A percentile compares a stretch with the other conserved stretches of the same genome.
These are phyloP conservation scores for Oscheius sp. DNA, from an alignment of 2,888 invertebrate genomes.

Conservation along the genomic window DNA sequence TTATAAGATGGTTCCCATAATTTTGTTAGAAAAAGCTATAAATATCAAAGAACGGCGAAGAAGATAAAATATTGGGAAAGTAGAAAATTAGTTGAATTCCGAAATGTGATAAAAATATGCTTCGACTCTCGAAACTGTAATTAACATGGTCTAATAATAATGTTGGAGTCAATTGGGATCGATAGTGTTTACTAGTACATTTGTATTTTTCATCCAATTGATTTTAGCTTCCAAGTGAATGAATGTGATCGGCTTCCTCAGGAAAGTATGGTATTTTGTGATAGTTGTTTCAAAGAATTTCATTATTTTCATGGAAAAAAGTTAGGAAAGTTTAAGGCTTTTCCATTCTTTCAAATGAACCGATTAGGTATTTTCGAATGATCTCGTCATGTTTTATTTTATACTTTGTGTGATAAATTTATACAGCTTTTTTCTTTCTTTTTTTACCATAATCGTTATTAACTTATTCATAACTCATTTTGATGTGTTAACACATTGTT, in stretches of 20 bases:
- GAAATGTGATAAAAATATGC: too few relatives aligned
- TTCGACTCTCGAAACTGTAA: too few relatives aligned
- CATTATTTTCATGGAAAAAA: constrained; percentile 46
- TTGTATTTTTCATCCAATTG: not conserved
- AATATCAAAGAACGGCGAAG: too few relatives aligned
- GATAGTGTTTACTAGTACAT: too few relatives aligned
- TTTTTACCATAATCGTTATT: not conserved
- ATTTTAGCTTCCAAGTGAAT: constrained; percentile 61
- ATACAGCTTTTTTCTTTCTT: not conserved
- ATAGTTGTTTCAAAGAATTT: constrained; percentile 58
- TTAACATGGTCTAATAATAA: too few relatives aligned
- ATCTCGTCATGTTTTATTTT: not conserved
- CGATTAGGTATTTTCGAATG: constrained; percentile 17
- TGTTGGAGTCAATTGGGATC: too few relatives aligned
- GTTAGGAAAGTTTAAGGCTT: constrained; percentile 43
- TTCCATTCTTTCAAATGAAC: constrained; percentile 40
- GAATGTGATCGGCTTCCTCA: constrained; percentile 62
- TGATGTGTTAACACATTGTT: not conserved
- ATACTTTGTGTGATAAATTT: not conserved
- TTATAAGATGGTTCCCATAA: too few relatives aligned
- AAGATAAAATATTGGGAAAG: too few relatives aligned
- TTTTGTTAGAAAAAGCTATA: too few relatives aligned
- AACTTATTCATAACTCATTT: not conserved
- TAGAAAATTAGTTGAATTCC: too few relatives aligned
- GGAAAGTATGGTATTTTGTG: constrained; percentile 61